Base-by-base conservation (phyloP, 2,797 vertebrate species). In the Fratercula arctica region DNA sequence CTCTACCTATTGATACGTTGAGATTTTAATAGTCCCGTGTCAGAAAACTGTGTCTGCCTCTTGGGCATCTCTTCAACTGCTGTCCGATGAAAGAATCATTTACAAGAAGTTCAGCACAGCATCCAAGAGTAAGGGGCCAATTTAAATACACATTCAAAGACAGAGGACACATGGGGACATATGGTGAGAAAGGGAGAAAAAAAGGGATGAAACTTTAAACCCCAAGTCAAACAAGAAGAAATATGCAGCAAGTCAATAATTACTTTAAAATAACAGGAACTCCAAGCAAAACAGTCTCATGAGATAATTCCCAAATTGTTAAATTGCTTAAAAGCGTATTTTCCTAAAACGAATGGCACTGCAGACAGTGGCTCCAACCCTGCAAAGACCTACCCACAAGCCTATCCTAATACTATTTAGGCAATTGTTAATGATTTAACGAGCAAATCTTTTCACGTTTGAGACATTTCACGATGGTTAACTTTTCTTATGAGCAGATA, bases 161-260 rank as follows among this genome's bases (percentile, higher is more conserved):
- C 3, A 81, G 29, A 83, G 37, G 41, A 81, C 9, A 68, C 10
- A 28, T 0, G 1, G 33, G 9, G 16, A 75, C 21, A 33, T 7
- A 48, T 0, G 3, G 31, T 20, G 20, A 29, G 61, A 64, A 61
- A 53, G 13, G 12, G 7, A 10, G 2, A 0, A 25, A 31, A 75
- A 61, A 56, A 9, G 3, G 16, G 20, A 83, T 57, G 16, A 84
- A 63, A 83, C 75, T 26, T n/a, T 37, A 61, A 80, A 20, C 7
- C 8, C 16, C 13, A 78, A 76, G 5, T 69, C 56, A 77, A 69
- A 61, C 15, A 60, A 64, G 28, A 82, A 82, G 29, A 73, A 78
- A 76, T n/a, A 85, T 4, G 16, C 19, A 82, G 10, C 39, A 73
- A 79, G 17, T 19, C 54, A 73, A 19, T 4, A 85, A 61, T 10